Conservation (phyloP, 2,113 vertebrate species). For the Solea senegalensis region DNA sequence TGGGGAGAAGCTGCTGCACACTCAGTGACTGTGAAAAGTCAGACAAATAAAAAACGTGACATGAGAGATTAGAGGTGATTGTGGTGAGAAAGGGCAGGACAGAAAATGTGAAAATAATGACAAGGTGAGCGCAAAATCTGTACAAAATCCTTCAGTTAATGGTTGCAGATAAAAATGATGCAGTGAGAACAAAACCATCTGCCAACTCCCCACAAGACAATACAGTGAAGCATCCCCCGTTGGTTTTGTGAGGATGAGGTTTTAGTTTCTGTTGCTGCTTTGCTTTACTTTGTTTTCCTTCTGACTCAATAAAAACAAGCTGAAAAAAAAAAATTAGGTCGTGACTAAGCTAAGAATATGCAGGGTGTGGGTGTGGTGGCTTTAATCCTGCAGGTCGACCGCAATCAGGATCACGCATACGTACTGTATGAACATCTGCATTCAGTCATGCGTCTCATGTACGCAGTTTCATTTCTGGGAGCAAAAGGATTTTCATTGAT, state of each 20-base stretch:
- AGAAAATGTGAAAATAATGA: slow-evolving; percentile 8
- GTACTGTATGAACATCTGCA: background rate
- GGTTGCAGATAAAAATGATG: slow-evolving; percentile 5
- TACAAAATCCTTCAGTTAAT: slow-evolving; percentile 8
- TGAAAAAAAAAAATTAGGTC: background rate
- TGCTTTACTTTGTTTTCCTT: slow-evolving; percentile 11
- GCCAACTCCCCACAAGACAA: background rate
- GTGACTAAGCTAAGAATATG: background rate
- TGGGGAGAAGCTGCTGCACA: slow-evolving; percentile 3
- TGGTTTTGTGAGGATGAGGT: slow-evolving; percentile 8
- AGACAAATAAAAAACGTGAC: background rate
- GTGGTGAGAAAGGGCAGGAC: background rate
- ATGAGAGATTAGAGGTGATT: slow-evolving; percentile 3
- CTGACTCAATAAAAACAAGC: slow-evolving; percentile 26
- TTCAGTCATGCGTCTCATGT: background rate
- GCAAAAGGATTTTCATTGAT: slow-evolving; percentile 1
- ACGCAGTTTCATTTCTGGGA: slow-evolving; percentile 15
- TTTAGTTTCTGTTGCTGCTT: slow-evolving; percentile 26
- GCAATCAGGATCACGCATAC: slow-evolving; percentile 8
- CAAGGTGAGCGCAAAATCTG: slow-evolving; percentile 1
- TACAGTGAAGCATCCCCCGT: background rate
- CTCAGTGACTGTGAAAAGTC: slow-evolving; percentile 4
- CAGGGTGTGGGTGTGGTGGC: background rate
- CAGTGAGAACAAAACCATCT: slow-evolving; percentile 13
- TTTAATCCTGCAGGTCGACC: slow-evolving; percentile 11